Conservation (phyloP, 1,140 invertebrate genomes). For the Scaptodrosophila lebanonensis region DNA sequence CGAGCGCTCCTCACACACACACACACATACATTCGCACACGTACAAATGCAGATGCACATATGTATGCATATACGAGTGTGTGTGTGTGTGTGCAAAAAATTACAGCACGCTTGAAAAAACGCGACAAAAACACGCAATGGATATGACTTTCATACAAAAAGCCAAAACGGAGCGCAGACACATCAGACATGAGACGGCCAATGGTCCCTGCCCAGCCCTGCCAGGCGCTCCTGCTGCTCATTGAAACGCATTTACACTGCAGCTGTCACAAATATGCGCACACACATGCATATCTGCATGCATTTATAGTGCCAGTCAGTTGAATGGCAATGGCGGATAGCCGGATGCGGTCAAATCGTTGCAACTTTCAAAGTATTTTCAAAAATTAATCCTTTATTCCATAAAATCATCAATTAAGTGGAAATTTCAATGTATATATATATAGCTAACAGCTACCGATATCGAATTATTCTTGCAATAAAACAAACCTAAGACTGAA, state of each 20-base stretch:
- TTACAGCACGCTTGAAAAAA: slow-evolving; percentile 70
- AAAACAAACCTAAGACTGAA: too few species aligned
- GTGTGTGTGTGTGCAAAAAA: too few species aligned
- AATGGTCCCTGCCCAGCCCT: slow-evolving; percentile 2
- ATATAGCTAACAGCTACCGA: too few species aligned
- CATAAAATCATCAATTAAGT: too few species aligned
- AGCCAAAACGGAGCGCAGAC: slow-evolving; percentile 17
- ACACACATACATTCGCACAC: slow-evolving; percentile 35
- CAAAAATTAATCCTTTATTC: too few species aligned
- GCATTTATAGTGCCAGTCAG: too few species aligned
- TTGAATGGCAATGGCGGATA: too few species aligned
- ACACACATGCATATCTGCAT: slow-evolving; percentile 8
- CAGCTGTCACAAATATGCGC: slow-evolving; percentile 15
- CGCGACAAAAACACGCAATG: slow-evolving; percentile 72
- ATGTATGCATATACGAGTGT: not conserved
- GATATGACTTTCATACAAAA: slow-evolving; percentile 71
- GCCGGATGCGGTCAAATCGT: too few species aligned
- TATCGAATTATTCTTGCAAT: too few species aligned
- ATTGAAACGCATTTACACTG: slow-evolving; percentile 61
- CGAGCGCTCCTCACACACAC: too few species aligned
- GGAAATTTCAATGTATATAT: too few species aligned
- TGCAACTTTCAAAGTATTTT: too few species aligned
- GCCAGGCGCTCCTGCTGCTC: slow-evolving; percentile 30
- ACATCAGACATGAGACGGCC: not conserved
- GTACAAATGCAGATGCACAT: not conserved